These are phyloP conservation scores for Catotricha subobsoleta DNA, from an alignment of 2,888 invertebrate genomes.

Conservation along the genomic window DNA sequence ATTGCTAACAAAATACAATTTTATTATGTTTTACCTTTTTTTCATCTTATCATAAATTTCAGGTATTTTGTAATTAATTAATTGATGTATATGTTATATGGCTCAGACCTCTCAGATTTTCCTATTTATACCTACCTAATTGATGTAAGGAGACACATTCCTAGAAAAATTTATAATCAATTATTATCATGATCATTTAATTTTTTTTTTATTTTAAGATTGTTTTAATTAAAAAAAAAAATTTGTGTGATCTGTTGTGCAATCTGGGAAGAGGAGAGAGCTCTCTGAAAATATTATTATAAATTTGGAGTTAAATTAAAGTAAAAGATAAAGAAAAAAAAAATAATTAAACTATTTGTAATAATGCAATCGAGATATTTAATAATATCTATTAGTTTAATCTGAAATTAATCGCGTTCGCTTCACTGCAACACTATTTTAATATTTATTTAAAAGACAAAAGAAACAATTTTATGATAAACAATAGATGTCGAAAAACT, in stretches of 20 bases:
- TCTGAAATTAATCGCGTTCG: too few relatives aligned
- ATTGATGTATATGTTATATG: too few relatives aligned
- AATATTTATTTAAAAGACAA: too few relatives aligned
- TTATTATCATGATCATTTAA: too few relatives aligned
- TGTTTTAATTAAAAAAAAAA: slow-evolving; percentile 1
- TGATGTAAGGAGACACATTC: slow-evolving; percentile 7
- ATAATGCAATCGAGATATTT: background rate
- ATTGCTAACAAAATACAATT: background rate
- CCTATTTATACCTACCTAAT: too few relatives aligned
- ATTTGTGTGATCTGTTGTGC: slow-evolving; percentile 16
- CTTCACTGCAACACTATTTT: too few relatives aligned
- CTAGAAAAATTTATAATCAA: slow-evolving; percentile 4
- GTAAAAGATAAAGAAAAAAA: background rate
- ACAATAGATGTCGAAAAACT: background rate
- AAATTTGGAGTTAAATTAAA: slow-evolving; percentile 1
- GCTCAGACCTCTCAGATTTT: slow-evolving; percentile 8
- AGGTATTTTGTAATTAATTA: too few relatives aligned
- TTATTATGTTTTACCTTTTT: too few relatives aligned
- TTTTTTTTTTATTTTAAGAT: too few relatives aligned
- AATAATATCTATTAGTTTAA: background rate
- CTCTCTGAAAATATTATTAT: slow-evolving; percentile 22
- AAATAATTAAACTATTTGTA: background rate
- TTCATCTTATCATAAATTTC: too few relatives aligned
- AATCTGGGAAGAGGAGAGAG: slow-evolving; percentile 32
- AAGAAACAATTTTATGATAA: too few relatives aligned